phyloP scores from a whole-genome alignment of 2,888 invertebrate genomes.

The Ichneumoninae sp. region DNA sequence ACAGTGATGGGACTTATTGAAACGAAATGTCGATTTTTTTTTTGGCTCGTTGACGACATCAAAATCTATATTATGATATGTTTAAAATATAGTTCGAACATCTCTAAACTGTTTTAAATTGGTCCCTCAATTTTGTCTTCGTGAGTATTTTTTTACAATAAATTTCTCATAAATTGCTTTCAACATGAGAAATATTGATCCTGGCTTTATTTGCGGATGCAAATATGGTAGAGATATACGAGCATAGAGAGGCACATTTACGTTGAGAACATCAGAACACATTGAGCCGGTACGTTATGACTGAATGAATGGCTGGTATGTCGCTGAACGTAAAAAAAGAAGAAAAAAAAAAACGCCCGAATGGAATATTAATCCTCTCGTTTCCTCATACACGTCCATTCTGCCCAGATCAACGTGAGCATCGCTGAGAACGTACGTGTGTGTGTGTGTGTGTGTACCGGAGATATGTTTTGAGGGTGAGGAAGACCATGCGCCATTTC shows the following conservation, averaged over 20 bases:
- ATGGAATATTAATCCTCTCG: conserved; percentile 7
- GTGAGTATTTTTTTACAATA: too few species aligned
- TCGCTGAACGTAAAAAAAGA: background rate
- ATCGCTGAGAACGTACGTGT: conserved; percentile 18
- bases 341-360: background rate
- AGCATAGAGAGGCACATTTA: background rate
- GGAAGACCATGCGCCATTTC: conserved; percentile 41
- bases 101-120: background rate
- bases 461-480: conserved; percentile 39
- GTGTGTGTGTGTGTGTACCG: background rate
- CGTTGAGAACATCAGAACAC: background rate
- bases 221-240: background rate
- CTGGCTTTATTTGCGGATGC: background rate
- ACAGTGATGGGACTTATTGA: background rate
- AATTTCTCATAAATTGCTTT: too few species aligned
- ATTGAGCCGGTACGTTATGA: background rate
- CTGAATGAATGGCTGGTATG: background rate
- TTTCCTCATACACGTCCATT: conserved; percentile 5
- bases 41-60: background rate
- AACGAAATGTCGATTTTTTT: background rate
- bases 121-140: background rate
- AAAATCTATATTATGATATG: background rate
- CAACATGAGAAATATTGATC: too few species aligned
- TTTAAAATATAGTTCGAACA: background rate
- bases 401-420: conserved; percentile 36